A percentile compares a stretch with the other conserved stretches of the same genome.
These are phyloP conservation scores for Hartigia nigra DNA, from an alignment of 2,888 invertebrate species.

Conservation along the genomic window DNA sequence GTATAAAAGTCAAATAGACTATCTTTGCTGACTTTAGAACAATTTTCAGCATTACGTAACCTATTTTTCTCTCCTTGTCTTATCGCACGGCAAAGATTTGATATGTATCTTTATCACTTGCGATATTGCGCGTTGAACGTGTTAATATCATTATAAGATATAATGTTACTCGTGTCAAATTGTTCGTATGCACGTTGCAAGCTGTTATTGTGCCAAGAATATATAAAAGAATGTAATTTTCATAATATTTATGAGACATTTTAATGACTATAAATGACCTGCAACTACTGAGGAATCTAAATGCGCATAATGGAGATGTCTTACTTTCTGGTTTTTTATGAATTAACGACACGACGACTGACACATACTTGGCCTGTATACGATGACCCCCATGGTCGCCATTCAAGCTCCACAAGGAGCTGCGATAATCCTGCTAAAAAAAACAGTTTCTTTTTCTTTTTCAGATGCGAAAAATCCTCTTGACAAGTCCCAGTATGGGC, in stretches of 20 bases:
- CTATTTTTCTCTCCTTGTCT: neutral
- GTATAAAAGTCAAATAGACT: neutral
- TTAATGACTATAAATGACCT: neutral
- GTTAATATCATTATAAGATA: neutral
- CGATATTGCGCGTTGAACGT: neutral
- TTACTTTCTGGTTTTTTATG: neutral
- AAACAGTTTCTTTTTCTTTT: neutral
- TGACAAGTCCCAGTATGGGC: slow-evolving; percentile 1
- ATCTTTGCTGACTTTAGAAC: neutral
- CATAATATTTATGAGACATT: neutral
- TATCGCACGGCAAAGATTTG: neutral
- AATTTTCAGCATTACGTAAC: neutral
- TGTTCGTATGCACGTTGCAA: neutral
- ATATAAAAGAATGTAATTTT: neutral
- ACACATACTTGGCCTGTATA: slow-evolving; percentile 60
- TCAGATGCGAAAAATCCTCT: neutral
- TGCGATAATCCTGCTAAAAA: neutral
- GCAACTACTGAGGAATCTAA: neutral
- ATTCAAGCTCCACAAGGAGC: slow-evolving; percentile 42
- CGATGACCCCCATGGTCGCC: slow-evolving; percentile 62
- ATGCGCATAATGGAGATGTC: neutral
- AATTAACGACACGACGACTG: neutral
- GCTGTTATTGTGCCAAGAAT: neutral
- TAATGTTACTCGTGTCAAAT: neutral
- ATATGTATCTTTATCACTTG: neutral